Evolutionary conservation across 2,113 vertebrate species (phyloP).

Genomic region (Seriola aureovittata): DNA sequence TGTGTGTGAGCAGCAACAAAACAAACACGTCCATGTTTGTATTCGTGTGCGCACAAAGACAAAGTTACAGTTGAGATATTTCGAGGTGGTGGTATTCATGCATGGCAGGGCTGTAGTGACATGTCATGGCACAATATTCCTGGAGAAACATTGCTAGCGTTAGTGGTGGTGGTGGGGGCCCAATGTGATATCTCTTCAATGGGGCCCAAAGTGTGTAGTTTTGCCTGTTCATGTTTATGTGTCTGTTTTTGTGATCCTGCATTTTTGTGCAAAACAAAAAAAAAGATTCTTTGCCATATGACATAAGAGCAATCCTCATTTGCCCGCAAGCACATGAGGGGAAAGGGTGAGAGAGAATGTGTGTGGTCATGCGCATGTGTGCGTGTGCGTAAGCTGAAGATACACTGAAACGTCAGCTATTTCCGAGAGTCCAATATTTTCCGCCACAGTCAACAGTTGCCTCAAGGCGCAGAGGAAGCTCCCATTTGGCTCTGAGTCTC

Average conservation of each 20-base stretch:
- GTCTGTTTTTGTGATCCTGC: background rate
- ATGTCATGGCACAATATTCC: too few species aligned
- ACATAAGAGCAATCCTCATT: constrained; percentile 47
- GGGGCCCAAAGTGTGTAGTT: background rate
- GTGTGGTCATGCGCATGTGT: background rate
- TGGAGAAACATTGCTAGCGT: too few species aligned
- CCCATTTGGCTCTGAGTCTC: constrained; percentile 63
- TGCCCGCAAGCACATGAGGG: constrained; percentile 17
- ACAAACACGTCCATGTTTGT: too few species aligned
- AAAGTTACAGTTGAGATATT: too few species aligned
- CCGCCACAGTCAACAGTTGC: constrained; percentile 71
- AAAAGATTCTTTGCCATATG: constrained; percentile 5
- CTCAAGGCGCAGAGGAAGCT: constrained; percentile 67
- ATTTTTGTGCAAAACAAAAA: constrained; percentile 1
- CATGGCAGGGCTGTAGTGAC: too few species aligned
- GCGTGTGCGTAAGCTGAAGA: constrained; percentile 3
- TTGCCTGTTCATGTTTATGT: background rate
- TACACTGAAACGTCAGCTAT: constrained; percentile 70
- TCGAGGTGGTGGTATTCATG: too few species aligned
- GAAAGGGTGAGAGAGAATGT: background rate
- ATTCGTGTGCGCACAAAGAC: too few species aligned
- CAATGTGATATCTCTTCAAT: too few species aligned
- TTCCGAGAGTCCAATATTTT: constrained; percentile 72
- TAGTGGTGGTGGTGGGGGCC: too few species aligned
- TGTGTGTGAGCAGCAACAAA: too few species aligned